Conservation (phyloP, 2,113 vertebrate genomes). For the Coturnix japonica region DNA sequence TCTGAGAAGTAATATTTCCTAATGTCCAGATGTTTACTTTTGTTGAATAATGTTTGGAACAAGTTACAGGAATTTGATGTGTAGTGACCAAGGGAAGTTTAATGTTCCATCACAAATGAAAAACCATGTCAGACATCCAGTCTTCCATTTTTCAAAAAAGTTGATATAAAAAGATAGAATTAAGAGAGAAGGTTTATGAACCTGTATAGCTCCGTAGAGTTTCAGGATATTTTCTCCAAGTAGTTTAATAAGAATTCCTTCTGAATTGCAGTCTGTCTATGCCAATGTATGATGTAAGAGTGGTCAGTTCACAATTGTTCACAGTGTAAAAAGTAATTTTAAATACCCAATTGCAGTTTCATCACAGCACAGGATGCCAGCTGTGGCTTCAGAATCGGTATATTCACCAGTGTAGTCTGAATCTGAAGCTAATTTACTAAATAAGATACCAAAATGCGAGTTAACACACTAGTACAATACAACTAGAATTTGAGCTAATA, state of each 20-base stretch:
- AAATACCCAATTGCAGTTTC: accelerated
- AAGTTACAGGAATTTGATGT: neutral
- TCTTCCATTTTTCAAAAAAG: neutral
- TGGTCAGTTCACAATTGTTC: accelerated
- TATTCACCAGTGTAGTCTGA: neutral
- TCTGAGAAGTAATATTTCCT: too few species aligned
- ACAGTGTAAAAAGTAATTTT: neutral
- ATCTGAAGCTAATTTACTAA: neutral
- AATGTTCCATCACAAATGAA: neutral
- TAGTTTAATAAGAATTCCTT: neutral
- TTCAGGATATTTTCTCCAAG: neutral
- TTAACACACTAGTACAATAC: too few species aligned
- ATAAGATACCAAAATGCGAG: too few species aligned
- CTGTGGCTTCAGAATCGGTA: neutral
- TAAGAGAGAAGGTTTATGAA: neutral
- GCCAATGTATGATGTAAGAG: neutral
- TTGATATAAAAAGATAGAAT: accelerated
- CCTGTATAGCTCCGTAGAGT: neutral
- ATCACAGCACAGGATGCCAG: neutral
- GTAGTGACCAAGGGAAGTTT: neutral
- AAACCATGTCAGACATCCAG: neutral
- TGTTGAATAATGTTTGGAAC: neutral
- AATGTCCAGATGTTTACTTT: too few species aligned
- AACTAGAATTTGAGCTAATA: too few species aligned
- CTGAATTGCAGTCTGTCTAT: neutral